phyloP scores from a whole-genome alignment of 2,888 invertebrate species.

The Tetragnatha montana region DNA sequence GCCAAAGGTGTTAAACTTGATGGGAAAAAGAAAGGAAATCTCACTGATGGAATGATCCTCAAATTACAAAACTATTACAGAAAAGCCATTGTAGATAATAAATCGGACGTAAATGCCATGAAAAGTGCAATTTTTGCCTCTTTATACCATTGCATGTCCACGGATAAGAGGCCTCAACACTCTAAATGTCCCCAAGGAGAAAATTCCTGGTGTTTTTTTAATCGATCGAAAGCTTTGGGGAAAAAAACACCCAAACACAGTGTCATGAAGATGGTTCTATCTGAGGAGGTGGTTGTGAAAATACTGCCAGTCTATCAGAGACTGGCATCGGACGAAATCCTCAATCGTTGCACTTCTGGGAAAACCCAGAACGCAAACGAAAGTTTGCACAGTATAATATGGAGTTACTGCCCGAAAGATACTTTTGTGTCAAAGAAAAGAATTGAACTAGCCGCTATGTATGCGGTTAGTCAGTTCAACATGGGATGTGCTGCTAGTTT shows the following conservation, averaged over 20 bases:
- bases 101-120: too few relatives aligned
- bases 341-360: not conserved
- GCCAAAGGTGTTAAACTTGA: too few relatives aligned
- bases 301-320: slow-evolving; percentile 18
- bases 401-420: slow-evolving; percentile 27
- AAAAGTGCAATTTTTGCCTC: slow-evolving; percentile 4
- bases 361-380: slow-evolving; percentile 26
- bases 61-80: too few relatives aligned
- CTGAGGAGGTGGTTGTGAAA: not conserved
- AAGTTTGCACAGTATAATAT: slow-evolving; percentile 33
- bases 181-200: slow-evolving; percentile 2
- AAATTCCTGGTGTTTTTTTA: slow-evolving; percentile 3
- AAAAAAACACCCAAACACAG: too few relatives aligned
- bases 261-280: too few relatives aligned
- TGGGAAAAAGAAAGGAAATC: too few relatives aligned
- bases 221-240: not conserved
- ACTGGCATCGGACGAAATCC: slow-evolving; percentile 11
- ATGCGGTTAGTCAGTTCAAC: slow-evolving; percentile 18
- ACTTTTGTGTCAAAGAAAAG: not conserved
- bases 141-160: slow-evolving; percentile 9
- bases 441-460: not conserved
- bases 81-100: too few relatives aligned
- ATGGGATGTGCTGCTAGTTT: not conserved
- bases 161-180: slow-evolving; percentile 17
- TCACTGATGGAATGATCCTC: too few relatives aligned